These are phyloP conservation scores for Acrocephalus arundinaceus DNA, from an alignment of 2,113 vertebrate genomes.

Conservation along the genomic window DNA sequence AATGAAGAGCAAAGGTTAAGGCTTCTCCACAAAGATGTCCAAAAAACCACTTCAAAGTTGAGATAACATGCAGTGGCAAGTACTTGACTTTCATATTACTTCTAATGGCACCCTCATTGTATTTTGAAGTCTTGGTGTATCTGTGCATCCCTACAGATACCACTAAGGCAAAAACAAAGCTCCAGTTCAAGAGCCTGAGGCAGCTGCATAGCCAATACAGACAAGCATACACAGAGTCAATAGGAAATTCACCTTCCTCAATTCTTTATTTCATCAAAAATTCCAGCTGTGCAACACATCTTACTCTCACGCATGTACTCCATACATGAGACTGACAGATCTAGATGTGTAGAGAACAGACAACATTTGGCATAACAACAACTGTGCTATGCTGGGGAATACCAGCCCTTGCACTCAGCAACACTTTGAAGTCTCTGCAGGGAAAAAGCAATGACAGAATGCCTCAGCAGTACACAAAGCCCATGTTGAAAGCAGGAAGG, in stretches of 20 bases:
- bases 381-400: background rate
- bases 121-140: background rate
- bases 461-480: background rate
- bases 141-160: background rate
- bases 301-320: background rate
- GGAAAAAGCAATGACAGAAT: background rate
- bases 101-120: background rate
- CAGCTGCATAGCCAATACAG: background rate
- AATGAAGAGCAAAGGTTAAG: background rate
- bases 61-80: background rate
- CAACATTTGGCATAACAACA: background rate
- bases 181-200: background rate
- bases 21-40: background rate
- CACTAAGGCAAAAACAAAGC: background rate
- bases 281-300: background rate
- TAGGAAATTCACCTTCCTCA: slow-evolving; percentile 6
- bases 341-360: background rate
- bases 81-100: background rate
- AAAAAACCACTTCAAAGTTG: background rate
- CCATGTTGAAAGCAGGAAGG: fast-evolving
- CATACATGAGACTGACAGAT: background rate
- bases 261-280: slow-evolving; percentile 30
- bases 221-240: background rate
- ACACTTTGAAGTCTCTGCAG: background rate
- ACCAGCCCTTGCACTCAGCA: background rate